These are phyloP conservation scores for Cottus gobio DNA, from an alignment of 2,113 vertebrate species.

Conservation along the genomic window DNA sequence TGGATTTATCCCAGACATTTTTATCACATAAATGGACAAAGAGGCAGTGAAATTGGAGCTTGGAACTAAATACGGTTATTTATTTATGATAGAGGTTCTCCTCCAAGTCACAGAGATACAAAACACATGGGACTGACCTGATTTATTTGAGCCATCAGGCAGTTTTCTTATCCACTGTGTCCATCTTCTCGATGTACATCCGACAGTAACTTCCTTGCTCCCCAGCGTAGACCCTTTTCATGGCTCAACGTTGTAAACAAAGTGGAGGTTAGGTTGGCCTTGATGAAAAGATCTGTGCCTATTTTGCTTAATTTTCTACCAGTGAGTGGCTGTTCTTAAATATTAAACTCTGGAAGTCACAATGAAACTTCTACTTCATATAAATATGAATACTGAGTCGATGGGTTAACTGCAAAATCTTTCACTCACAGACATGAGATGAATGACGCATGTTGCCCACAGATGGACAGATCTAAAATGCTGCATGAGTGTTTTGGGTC, in stretches of 20 bases:
- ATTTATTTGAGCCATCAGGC: neutral
- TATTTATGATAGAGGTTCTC: neutral
- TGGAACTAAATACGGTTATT: neutral
- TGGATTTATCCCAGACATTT: neutral
- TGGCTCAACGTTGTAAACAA: neutral
- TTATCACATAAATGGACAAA: neutral
- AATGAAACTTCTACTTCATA: neutral
- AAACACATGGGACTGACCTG: neutral
- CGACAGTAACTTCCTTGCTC: neutral
- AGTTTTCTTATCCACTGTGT: neutral
- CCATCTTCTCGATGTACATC: neutral
- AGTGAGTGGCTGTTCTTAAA: neutral
- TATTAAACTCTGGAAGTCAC: neutral
- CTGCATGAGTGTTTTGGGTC: neutral
- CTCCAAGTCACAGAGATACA: neutral
- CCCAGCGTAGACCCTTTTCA: neutral
- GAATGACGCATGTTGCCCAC: neutral
- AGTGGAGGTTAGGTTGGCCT: neutral
- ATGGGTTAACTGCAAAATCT: neutral
- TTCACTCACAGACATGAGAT: neutral
- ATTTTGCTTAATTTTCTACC: neutral
- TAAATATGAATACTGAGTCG: neutral
- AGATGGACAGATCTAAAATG: neutral
- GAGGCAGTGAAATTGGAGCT: neutral
- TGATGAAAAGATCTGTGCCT: neutral